Percentiles rank a stretch among this genome's conserved stretches.
phyloP scores from a whole-genome alignment of 2,113 vertebrate genomes.

The Cyphomyrus discorhynchus region DNA sequence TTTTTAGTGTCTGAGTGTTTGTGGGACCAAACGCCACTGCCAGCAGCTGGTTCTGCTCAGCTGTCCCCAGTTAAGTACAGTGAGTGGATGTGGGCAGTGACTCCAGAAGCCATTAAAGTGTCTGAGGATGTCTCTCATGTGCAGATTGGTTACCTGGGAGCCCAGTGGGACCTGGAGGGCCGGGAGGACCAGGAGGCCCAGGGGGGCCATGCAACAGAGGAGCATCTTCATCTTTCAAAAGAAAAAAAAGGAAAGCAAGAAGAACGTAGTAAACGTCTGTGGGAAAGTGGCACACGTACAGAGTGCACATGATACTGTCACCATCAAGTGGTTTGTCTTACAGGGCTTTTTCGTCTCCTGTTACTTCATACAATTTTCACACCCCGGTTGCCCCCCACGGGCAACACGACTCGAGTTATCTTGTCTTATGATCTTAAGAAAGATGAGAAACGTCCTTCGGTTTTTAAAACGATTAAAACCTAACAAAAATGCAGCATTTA shows the following conservation, averaged over 20 bases:
- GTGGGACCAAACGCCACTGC: not conserved
- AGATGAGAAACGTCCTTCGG: not conserved
- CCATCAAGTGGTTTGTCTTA: not conserved
- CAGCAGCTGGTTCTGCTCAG: not conserved
- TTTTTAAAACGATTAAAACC: not conserved
- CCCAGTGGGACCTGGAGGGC: constrained; percentile 48
- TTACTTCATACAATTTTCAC: not conserved
- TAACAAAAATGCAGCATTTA: not conserved
- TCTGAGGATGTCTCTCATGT: not conserved
- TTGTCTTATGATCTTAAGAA: not conserved
- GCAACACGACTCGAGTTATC: not conserved
- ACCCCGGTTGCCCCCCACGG: not conserved
- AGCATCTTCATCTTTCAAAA: constrained; percentile 31
- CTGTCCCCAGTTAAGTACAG: not conserved
- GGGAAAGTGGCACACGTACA: not conserved
- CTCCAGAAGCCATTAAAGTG: not conserved
- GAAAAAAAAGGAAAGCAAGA: not conserved
- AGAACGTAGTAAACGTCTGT: not conserved
- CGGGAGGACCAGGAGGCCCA: constrained; percentile 51
- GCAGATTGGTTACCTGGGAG: constrained; percentile 43
- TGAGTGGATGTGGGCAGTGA: not conserved
- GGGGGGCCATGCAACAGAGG: constrained; percentile 5
- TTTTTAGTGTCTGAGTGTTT: not conserved
- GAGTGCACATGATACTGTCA: not conserved
- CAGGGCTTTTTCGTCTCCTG: not conserved